These are phyloP conservation scores for Empidonax alnorum DNA, from an alignment of 2,113 vertebrate species.

Conservation along the genomic window DNA sequence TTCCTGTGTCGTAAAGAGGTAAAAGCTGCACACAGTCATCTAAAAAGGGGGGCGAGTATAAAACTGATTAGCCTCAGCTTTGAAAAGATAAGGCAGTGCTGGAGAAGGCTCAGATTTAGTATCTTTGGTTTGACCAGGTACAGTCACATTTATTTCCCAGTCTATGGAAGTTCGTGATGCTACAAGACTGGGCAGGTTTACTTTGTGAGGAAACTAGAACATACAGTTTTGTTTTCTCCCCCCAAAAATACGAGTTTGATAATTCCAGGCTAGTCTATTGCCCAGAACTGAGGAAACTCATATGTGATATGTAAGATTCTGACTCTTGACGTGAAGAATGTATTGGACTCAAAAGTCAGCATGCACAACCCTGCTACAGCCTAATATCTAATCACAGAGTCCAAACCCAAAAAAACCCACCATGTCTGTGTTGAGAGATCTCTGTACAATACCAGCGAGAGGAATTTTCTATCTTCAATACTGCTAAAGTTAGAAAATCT, in stretches of 20 bases:
- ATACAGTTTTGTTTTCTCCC: rapidly evolving
- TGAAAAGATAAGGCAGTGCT: background rate
- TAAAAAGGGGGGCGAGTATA: background rate
- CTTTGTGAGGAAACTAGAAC: background rate
- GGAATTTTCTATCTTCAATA: background rate
- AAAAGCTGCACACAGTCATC: background rate
- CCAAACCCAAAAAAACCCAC: background rate
- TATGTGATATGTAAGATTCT: background rate
- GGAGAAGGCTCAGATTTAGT: background rate
- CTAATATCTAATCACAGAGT: background rate
- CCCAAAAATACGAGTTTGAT: background rate
- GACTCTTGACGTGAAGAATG: background rate
- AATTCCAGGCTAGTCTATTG: background rate
- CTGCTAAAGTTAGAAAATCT: background rate
- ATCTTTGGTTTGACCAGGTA: background rate
- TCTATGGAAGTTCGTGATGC: background rate
- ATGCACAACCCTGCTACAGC: background rate
- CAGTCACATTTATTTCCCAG: background rate
- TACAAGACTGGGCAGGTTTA: background rate
- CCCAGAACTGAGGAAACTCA: background rate
- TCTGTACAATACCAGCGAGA: background rate
- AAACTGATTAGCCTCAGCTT: background rate
- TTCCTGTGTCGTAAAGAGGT: background rate
- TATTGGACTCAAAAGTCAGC: background rate
- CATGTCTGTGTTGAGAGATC: background rate